phyloP scores from a whole-genome alignment of 1,140 invertebrate genomes.

The Subanguina moxae region DNA sequence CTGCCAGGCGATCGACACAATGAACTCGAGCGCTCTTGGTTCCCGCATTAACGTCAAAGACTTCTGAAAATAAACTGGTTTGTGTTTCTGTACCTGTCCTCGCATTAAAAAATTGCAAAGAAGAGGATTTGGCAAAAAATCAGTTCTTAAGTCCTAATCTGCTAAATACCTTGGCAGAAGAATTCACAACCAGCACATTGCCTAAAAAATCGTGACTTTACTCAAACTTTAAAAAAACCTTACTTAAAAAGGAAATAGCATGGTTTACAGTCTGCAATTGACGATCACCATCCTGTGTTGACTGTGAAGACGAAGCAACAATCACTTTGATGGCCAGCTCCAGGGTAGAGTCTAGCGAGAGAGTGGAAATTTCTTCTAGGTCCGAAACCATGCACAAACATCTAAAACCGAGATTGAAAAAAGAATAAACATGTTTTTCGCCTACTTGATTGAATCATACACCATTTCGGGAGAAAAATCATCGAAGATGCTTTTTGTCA shows the following conservation, averaged over 20 bases:
- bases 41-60: conserved; percentile 3
- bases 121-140: no score
- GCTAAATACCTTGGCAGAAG: not conserved
- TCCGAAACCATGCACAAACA: not conserved
- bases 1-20: not conserved
- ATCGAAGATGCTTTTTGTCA: no score
- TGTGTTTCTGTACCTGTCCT: no score
- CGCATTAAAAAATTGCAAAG: no score
- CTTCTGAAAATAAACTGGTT: conserved; percentile 11
- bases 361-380: not conserved
- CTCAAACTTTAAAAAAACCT: no score
- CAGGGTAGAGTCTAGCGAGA: not conserved
- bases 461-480: no score
- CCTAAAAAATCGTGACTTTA: not conserved
- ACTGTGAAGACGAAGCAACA: not conserved
- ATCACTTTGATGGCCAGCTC: conserved; percentile 3
- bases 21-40: not conserved
- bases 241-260: not conserved
- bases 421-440: no score
- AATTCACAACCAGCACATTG: not conserved
- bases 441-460: no score
- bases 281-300: not conserved
- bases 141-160: no score
- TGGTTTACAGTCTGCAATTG: not conserved
- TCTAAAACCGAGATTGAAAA: not conserved